phyloP scores from a whole-genome alignment of 2,797 vertebrate genomes.

The Chelon auratus region DNA sequence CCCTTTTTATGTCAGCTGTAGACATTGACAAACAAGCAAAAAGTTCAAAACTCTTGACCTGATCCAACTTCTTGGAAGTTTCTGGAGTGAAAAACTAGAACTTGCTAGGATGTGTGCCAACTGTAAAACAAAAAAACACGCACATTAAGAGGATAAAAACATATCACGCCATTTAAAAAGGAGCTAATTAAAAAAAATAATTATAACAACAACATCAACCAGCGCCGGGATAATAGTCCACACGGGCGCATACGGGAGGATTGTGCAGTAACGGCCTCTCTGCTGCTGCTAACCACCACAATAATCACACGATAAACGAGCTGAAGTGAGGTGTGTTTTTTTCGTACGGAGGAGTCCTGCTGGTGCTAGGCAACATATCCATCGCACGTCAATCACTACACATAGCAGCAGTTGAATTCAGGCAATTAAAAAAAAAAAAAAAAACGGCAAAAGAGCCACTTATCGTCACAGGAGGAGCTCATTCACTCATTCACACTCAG shows the following conservation, averaged over 20 bases:
- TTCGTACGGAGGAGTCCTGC: constrained; percentile 8
- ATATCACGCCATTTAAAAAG: background rate
- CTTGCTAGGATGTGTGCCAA: background rate
- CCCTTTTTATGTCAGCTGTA: background rate
- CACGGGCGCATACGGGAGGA: background rate
- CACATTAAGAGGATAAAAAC: background rate
- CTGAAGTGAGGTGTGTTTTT: background rate
- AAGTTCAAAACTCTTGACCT: background rate
- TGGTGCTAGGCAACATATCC: constrained; percentile 52
- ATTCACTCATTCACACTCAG: constrained; percentile 24
- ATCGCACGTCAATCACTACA: constrained; percentile 39
- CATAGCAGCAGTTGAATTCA: constrained; percentile 34
- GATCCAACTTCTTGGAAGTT: background rate
- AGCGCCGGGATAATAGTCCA: background rate
- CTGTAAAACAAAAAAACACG: too few relatives aligned
- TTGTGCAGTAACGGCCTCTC: background rate
- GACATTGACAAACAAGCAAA: background rate
- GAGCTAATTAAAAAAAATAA: background rate
- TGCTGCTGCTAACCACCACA: constrained; percentile 1
- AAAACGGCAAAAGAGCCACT: constrained; percentile 15
- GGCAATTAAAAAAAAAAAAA: constrained; percentile 40
- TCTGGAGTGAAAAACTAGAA: background rate
- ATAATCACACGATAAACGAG: constrained; percentile 7
- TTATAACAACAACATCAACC: background rate
- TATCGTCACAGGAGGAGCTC: constrained; percentile 8